phyloP scores from a whole-genome alignment of 2,113 vertebrate species.

The Crotalus tigris region DNA sequence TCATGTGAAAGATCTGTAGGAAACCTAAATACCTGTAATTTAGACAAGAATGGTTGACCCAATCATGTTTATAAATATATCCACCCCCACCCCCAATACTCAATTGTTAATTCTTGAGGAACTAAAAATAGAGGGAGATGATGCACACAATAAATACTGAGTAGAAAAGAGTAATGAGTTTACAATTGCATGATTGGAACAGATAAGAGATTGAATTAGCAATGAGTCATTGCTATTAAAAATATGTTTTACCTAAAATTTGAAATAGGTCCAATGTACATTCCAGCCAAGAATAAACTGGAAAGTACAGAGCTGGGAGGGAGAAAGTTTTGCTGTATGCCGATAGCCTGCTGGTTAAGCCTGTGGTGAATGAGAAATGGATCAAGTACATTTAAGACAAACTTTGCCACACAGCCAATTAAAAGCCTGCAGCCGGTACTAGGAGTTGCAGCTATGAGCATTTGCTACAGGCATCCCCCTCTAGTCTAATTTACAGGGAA shows the following conservation, averaged over 20 bases:
- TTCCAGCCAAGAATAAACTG: not conserved
- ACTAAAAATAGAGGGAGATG: not conserved
- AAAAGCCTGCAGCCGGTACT: not conserved
- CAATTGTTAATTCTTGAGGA: not conserved
- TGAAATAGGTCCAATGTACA: not conserved
- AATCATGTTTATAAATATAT: not conserved
- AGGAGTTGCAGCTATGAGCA: constrained; percentile 5
- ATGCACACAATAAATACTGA: not conserved
- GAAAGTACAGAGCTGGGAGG: not conserved
- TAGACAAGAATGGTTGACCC: not conserved
- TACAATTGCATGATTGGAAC: not conserved
- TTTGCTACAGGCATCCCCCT: not conserved
- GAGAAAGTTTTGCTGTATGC: not conserved
- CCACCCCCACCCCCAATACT: not conserved
- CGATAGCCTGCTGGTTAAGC: not conserved
- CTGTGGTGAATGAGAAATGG: constrained; percentile 12
- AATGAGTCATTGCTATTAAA: not conserved
- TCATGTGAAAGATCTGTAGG: not conserved
- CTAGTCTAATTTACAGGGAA: constrained; percentile 7
- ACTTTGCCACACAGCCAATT: constrained; percentile 11
- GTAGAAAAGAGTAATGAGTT: fast-evolving
- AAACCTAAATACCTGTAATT: not conserved
- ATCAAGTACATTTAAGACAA: constrained; percentile 6
- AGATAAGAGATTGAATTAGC: not conserved
- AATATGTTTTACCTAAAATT: not conserved